Evolutionary conservation across 2,888 invertebrate genomes (phyloP).

Genomic region (Eledona agricola): DNA sequence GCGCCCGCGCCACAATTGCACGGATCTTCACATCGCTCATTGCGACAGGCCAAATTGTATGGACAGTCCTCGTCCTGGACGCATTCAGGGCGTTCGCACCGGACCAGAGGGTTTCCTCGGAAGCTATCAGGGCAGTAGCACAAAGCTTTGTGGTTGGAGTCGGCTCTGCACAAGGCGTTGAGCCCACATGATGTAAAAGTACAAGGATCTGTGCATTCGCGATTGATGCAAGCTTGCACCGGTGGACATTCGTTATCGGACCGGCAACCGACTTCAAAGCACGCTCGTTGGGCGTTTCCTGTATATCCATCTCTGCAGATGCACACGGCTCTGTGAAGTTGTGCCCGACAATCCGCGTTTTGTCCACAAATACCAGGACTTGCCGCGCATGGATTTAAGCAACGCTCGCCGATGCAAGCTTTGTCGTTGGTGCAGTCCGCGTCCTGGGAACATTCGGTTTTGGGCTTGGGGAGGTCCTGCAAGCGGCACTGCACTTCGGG

Average conservation of each 20-base stretch:
- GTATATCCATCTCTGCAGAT: constrained; percentile 83
- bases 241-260: constrained; percentile 85
- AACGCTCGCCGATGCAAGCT: constrained; percentile 80
- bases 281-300: constrained; percentile 82
- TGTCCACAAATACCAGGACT: constrained; percentile 74
- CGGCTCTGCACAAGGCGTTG: constrained; percentile 80
- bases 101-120: constrained; percentile 81
- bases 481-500: constrained; percentile 77
- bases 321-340: constrained; percentile 82
- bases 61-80: constrained; percentile 79
- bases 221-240: constrained; percentile 82
- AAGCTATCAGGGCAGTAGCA: constrained; percentile 86
- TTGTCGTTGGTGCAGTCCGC: constrained; percentile 84
- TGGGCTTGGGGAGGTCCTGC: constrained; percentile 65
- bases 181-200: constrained; percentile 80
- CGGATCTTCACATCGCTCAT: constrained; percentile 82
- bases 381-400: constrained; percentile 78
- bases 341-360: constrained; percentile 81
- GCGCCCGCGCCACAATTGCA: constrained; percentile 85
- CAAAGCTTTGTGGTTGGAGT: constrained; percentile 79
- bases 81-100: constrained; percentile 83
- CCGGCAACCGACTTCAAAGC: constrained; percentile 84
- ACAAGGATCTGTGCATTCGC: constrained; percentile 83
- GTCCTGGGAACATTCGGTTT: constrained; percentile 80
- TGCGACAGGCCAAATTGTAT: constrained; percentile 79